Evolutionary conservation across 2,888 invertebrate genomes (phyloP).

Genomic region (Apamea sordens): DNA sequence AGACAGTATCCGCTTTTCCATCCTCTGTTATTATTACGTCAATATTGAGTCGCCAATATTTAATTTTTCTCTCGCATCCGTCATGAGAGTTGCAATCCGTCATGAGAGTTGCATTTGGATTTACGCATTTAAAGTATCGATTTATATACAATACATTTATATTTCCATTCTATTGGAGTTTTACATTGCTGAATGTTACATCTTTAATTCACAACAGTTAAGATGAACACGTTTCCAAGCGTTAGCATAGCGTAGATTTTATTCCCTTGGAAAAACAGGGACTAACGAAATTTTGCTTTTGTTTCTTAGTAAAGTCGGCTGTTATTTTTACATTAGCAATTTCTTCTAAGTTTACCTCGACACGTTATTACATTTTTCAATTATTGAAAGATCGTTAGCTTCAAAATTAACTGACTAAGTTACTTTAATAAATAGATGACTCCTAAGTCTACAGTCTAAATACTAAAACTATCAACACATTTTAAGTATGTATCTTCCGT

Average conservation of each 20-base stretch:
- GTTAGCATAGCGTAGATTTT: neutral
- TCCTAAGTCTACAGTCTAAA: neutral
- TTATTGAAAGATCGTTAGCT: neutral
- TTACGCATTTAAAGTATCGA: slow-evolving; percentile 13
- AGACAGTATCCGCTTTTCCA: slow-evolving; percentile 68
- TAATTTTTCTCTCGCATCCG: slow-evolving; percentile 61
- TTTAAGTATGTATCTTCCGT: neutral
- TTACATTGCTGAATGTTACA: neutral
- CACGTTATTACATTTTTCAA: neutral
- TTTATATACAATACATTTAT: slow-evolving; percentile 1
- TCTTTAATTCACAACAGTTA: neutral
- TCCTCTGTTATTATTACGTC: slow-evolving; percentile 68
- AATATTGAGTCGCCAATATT: slow-evolving; percentile 74
- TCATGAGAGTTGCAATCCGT: slow-evolving; percentile 39
- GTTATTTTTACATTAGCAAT: neutral
- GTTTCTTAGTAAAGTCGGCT: neutral
- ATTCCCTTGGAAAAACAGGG: neutral
- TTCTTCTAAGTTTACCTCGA: neutral
- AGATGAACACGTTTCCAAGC: neutral
- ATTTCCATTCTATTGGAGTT: neutral
- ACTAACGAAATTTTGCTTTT: neutral
- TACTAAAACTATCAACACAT: neutral
- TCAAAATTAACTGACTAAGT: neutral
- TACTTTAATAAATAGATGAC: neutral
- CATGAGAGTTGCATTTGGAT: slow-evolving; percentile 40